Evolutionary conservation across 2,888 invertebrate genomes (phyloP).

Genomic region (Noctua comes): DNA sequence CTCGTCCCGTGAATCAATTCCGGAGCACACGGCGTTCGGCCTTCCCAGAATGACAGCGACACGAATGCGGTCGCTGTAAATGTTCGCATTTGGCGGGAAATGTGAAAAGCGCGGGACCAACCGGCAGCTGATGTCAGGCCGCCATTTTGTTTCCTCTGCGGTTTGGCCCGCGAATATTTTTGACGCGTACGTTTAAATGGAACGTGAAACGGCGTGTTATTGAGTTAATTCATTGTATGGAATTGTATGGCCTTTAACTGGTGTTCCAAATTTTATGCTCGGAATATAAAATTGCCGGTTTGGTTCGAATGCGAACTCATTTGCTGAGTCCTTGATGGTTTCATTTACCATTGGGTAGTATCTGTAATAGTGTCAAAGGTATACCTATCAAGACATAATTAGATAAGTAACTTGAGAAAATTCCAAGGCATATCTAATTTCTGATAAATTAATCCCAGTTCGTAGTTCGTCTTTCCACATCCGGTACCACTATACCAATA

Average conservation of each 20-base stretch:
- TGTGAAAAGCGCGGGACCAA: slow-evolving; percentile 72
- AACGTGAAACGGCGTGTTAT: slow-evolving; percentile 49
- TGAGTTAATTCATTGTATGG: slow-evolving; percentile 46
- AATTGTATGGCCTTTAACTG: slow-evolving; percentile 26
- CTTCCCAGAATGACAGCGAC: slow-evolving; percentile 69
- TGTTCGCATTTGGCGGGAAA: slow-evolving; percentile 76
- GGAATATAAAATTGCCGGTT: slow-evolving; percentile 15
- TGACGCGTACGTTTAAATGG: slow-evolving; percentile 56
- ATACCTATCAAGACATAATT: not conserved
- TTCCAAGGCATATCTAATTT: not conserved
- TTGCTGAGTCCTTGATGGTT: not conserved
- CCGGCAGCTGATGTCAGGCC: slow-evolving; percentile 68
- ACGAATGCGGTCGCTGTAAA: slow-evolving; percentile 73
- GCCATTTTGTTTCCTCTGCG: slow-evolving; percentile 74
- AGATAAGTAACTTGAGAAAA: not conserved
- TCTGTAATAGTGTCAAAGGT: not conserved
- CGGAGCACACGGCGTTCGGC: slow-evolving; percentile 66
- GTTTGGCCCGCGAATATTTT: slow-evolving; percentile 69
- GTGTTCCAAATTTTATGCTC: slow-evolving; percentile 8
- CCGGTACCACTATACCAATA: not conserved
- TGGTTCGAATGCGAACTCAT: not conserved
- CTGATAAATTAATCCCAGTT: no score
- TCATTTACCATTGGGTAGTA: not conserved
- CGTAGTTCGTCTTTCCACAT: not conserved
- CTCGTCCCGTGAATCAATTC: slow-evolving; percentile 79